Base-by-base conservation (phyloP, 2,113 vertebrate genomes). In the Pleuronectes platessa region DNA sequence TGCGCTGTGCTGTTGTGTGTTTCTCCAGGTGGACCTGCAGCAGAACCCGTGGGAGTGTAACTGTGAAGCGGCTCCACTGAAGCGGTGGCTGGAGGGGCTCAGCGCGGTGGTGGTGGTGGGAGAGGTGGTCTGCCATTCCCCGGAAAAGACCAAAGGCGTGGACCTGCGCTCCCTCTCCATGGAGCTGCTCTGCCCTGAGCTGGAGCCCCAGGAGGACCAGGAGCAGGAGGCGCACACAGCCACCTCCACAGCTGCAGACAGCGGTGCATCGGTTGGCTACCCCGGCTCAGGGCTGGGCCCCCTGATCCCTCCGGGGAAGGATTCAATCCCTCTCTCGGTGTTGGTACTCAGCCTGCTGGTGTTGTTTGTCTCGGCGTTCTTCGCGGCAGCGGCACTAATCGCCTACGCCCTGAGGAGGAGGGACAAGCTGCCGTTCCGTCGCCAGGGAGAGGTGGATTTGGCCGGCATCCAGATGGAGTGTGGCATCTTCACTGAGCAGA, bases 41-140 rank as follows among this genome's bases (percentile, higher is more conserved):
- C 95, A 97, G 91, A 99, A 99, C 91, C 98, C 96, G 0, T 99
- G 98, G 98, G 97, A 98, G 92, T 99, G 98, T 86, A 95, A 94
- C 60, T 99, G 98, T 77, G 96, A 97, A 21, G 94, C 98, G 76
- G 95, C 97, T 31, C 96, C 97, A 1, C 95, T 99, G 2, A 99
- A 98, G 89, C 96, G 97, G 85, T 99, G 98, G 98, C 95, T 99
- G 74, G 98, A 99, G 88, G 96, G 96, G 21, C 96, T 98, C 83
- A 99, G 97, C 72, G 96, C 96, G 0, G 97, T 98, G 81, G 98
- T 98, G 23, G 95, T 99, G 86, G 93, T 98, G 66, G 97, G 97
- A 1, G 97, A 98, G 40, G 97, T 99, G 77, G 93, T 95, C 20
- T 99, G 98, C 66, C 92, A 95, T 79, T 97, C 96, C 61, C 97